Conservation (phyloP, 2,797 vertebrate genomes). For the Adrianichthys oophorus region DNA sequence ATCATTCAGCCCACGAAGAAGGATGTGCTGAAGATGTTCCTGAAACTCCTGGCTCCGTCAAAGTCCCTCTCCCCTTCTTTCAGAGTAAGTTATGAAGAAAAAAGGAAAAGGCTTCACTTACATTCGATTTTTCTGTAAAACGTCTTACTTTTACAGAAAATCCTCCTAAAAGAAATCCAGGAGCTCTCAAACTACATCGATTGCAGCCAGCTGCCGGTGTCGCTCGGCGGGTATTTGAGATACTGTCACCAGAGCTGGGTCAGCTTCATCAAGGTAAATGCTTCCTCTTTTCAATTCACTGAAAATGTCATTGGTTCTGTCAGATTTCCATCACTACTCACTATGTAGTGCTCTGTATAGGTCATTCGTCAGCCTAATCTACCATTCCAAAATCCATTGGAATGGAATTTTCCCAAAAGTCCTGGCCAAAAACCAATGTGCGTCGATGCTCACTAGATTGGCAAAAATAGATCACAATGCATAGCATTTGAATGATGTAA, state of each 20-base stretch:
- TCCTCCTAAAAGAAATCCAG: conserved; percentile 71
- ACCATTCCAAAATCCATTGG: too few species aligned
- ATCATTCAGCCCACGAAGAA: conserved; percentile 73
- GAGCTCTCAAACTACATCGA: conserved; percentile 80
- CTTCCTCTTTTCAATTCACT: not conserved
- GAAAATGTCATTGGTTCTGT: too few species aligned
- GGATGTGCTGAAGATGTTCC: conserved; percentile 60
- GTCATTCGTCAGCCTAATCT: too few species aligned
- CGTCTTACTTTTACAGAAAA: conserved; percentile 52
- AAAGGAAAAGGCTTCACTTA: too few species aligned
- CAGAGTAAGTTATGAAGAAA: conserved; percentile 48
- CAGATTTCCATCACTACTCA: too few species aligned
- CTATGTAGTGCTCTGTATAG: too few species aligned
- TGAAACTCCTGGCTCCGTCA: conserved; percentile 60
- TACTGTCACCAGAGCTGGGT: conserved; percentile 79
- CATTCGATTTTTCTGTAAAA: too few species aligned
- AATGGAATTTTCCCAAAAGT: too few species aligned
- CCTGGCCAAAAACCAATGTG: too few species aligned
- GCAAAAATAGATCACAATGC: too few species aligned
- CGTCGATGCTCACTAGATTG: too few species aligned
- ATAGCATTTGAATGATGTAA: too few species aligned
- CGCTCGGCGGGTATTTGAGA: conserved; percentile 74
- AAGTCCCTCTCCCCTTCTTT: conserved; percentile 44
- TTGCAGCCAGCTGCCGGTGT: conserved; percentile 69
- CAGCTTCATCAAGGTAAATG: conserved; percentile 71